Percentiles rank a stretch among this genome's conserved stretches.
phyloP scores from a whole-genome alignment of 1,140 invertebrate genomes.

The Drosophila tsacasi region DNA sequence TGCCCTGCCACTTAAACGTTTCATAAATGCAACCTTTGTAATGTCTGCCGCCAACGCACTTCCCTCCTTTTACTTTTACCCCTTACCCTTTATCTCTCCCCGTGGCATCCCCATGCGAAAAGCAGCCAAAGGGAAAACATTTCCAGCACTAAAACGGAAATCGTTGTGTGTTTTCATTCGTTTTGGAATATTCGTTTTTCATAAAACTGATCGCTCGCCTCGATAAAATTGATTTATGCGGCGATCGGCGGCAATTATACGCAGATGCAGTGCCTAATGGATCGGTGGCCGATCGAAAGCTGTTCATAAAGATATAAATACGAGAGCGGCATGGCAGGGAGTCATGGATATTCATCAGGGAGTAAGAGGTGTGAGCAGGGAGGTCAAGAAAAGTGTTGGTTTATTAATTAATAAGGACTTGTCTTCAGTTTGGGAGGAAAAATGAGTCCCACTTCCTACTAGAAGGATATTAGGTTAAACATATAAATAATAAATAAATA shows the following conservation, averaged over 20 bases:
- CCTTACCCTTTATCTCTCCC: not conserved
- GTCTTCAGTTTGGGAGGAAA: not conserved
- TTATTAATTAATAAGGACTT: not conserved
- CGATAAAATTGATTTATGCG: conserved; percentile 84
- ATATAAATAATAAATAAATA: not conserved
- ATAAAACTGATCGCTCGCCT: conserved; percentile 79
- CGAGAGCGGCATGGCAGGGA: conserved; percentile 19
- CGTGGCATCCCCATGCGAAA: conserved; percentile 61
- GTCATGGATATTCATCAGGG: not conserved
- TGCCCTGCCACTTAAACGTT: conserved; percentile 75
- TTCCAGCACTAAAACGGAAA: conserved; percentile 72
- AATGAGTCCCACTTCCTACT: not conserved
- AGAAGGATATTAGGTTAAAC: not conserved
- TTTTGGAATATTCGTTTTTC: conserved; percentile 56
- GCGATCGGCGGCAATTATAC: conserved; percentile 81
- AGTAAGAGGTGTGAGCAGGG: conserved; percentile 5
- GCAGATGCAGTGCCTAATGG: conserved; percentile 82
- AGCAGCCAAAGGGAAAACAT: conserved; percentile 61
- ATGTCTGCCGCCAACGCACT: conserved; percentile 59
- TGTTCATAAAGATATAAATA: conserved; percentile 51
- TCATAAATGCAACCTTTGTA: conserved; percentile 84
- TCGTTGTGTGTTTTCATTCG: conserved; percentile 67
- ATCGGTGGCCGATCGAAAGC: conserved; percentile 62
- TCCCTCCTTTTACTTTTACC: conserved; percentile 1
- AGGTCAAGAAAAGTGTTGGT: not conserved